Conservation (phyloP, 1,140 invertebrate genomes). For the Procambarus virginalis region DNA sequence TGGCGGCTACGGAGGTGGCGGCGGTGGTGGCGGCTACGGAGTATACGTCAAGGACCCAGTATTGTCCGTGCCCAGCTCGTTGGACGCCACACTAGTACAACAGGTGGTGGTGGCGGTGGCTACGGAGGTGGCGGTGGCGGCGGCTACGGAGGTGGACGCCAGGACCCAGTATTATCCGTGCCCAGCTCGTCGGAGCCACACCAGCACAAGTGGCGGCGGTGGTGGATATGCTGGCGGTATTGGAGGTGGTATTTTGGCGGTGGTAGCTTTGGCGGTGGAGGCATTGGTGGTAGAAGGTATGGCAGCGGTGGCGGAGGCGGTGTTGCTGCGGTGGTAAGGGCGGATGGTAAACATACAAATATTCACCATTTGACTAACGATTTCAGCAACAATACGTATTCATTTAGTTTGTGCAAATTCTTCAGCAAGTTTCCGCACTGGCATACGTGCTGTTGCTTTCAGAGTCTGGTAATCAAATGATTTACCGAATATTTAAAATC, state of each 20-base stretch:
- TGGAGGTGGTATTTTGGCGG: no score
- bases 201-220: slow-evolving; percentile 1
- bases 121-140: background rate
- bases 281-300: background rate
- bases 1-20: background rate
- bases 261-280: background rate
- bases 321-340: no score
- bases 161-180: background rate
- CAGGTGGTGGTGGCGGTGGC: background rate
- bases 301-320: background rate
- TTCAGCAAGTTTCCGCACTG: no score
- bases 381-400: no score
- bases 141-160: background rate
- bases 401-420: no score
- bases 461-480: no score
- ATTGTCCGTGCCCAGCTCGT: slow-evolving; percentile 21
- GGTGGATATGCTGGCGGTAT: background rate
- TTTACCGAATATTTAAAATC: no score
- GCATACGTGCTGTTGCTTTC: no score
- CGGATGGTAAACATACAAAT: no score
- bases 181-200: slow-evolving; percentile 29
- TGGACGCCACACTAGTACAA: slow-evolving; percentile 12
- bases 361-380: no score
- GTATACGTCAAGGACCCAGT: background rate
- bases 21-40: background rate